Conservation (phyloP, 2,113 vertebrate genomes). For the human region GRCh38 chr1:34395501-34396000, state of each 20-base stretch:
- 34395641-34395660: neutral
- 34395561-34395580: neutral
- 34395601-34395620: neutral
- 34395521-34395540: constrained; percentile 47
- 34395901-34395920: neutral
- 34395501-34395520: constrained; percentile 40
- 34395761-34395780: constrained; percentile 43
- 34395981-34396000: neutral
- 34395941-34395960: neutral
- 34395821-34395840: neutral
- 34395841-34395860: neutral
- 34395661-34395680: neutral
- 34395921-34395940: neutral
- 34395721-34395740: neutral
- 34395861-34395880: neutral
- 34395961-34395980: neutral
- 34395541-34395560: constrained; percentile 23
- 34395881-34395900: neutral
- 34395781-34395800: neutral
- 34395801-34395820: neutral
- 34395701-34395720: constrained; percentile 15
- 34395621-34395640: neutral
- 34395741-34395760: neutral
- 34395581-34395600: neutral
- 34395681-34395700: neutral